These are phyloP conservation scores for Brenthis ino DNA, from an alignment of 2,888 invertebrate genomes.

Conservation along the genomic window DNA sequence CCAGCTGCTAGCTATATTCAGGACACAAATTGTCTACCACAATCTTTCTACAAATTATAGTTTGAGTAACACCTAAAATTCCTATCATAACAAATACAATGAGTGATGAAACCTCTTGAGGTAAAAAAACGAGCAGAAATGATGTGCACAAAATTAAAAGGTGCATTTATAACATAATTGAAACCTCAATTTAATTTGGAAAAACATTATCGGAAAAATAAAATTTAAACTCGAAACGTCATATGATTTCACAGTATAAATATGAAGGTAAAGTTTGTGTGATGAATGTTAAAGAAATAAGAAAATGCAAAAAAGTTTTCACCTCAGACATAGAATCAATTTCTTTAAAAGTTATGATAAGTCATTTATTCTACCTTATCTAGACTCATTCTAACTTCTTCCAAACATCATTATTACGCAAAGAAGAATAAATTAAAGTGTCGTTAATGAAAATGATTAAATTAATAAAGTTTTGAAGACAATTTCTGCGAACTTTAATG, in stretches of 20 bases:
- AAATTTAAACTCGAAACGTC: no score
- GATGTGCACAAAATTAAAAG: no score
- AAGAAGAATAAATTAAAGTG: conserved; percentile 15
- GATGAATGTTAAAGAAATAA: no score
- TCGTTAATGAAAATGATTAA: conserved; percentile 13
- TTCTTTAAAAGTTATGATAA: conserved; percentile 1
- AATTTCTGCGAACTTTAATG: conserved; percentile 8
- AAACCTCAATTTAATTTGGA: no score
- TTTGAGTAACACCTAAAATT: not conserved
- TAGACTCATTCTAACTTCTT: not conserved
- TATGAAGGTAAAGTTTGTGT: no score
- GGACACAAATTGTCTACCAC: not conserved
- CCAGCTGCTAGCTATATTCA: conserved; percentile 11
- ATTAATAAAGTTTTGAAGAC: conserved; percentile 5
- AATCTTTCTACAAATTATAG: not conserved
- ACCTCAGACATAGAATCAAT: not conserved
- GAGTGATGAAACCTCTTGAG: no score
- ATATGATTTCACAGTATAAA: no score
- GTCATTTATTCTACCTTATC: conserved; percentile 2
- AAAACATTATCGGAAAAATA: no score
- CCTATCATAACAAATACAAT: no score
- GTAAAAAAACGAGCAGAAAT: no score
- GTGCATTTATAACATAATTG: no score
- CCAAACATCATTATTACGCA: conserved; percentile 1
- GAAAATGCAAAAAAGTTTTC: not conserved